phyloP scores from a whole-genome alignment of 2,797 vertebrate species.

The Gambelia wislizenii region DNA sequence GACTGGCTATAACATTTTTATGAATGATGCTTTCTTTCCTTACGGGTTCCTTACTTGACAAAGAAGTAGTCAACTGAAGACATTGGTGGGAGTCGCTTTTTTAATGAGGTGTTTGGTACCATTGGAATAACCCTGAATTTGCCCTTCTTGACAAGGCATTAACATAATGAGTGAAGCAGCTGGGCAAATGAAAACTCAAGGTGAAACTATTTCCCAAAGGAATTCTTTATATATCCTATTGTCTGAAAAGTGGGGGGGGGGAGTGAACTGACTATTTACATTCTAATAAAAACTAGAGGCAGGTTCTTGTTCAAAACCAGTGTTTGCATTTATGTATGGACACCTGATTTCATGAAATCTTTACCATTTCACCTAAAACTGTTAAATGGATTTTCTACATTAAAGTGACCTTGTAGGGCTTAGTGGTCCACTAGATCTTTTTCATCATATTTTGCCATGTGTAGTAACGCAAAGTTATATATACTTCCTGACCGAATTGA shows the following conservation, averaged over 20 bases:
- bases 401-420: constrained; percentile 68
- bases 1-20: constrained; percentile 71
- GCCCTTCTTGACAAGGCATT: constrained; percentile 70
- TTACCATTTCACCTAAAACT: background rate
- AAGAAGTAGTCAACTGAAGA: constrained; percentile 77
- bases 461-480: constrained; percentile 68
- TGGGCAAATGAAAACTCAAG: constrained; percentile 72
- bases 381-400: constrained; percentile 43
- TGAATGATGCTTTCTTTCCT: constrained; percentile 74
- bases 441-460: constrained; percentile 67
- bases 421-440: constrained; percentile 68
- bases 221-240: constrained; percentile 48
- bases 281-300: background rate
- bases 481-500: constrained; percentile 70
- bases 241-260: background rate
- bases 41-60: constrained; percentile 56
- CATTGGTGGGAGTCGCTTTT: background rate
- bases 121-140: constrained; percentile 79
- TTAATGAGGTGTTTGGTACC: constrained; percentile 81
- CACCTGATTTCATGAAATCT: constrained; percentile 32
- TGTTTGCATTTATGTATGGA: background rate
- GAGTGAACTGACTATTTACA: constrained; percentile 49
- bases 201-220: constrained; percentile 69
- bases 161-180: constrained; percentile 80
- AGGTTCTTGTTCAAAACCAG: background rate